Base-by-base conservation (phyloP, 2,113 vertebrate species). In the Ariopsis seemanni region DNA sequence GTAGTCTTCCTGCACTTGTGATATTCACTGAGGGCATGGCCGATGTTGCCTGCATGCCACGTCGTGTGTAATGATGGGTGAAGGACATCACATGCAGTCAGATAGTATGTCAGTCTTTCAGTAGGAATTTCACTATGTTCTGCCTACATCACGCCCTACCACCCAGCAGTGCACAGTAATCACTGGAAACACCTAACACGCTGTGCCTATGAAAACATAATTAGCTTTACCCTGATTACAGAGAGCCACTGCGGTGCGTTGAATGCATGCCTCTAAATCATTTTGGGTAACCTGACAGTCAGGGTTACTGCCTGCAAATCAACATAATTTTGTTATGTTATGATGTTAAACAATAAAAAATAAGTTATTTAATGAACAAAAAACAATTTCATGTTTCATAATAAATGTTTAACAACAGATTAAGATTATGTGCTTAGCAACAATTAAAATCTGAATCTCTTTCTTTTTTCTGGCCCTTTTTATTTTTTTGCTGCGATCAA, bases 131-230 rank as follows among this genome's bases (percentile, higher is more conserved):
- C 52, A 89, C 67, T 63, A 72, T 72, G 55, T 81, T 75, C n/a
- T 65, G 63, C 60, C 57, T 84, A 77, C 55, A 34, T 62, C 87
- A 42, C 30, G 55, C 82, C 55, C 52, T 67, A 57, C 62, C 85
- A 25, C 63, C 84, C 85, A 77, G 89, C 80, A 86, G 52, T 71
- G 52, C 82, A 48, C 65, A 65, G 42, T 85, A 82, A 78, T 88
- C 84, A 88, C 63, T 71, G 72, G 62, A 89, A 86, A 72, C 82
- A 85, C 30, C 53, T 85, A 69, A 74, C 86, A 91, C n/a, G 89
- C 67, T 52, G 74, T 75, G 80, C 79, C 34, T 30, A 86, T 89
- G 88, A 83, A 92, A 90, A 69, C 60, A 87, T 89, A 89, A 92
- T 91, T 84, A 89, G 82, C 72, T 58, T 89, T 89, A 48, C 71